Evolutionary conservation across 2,888 invertebrate genomes (phyloP), one percentile per base, ranked within the genome.

Genomic region (Augiades crinisus): DNA sequence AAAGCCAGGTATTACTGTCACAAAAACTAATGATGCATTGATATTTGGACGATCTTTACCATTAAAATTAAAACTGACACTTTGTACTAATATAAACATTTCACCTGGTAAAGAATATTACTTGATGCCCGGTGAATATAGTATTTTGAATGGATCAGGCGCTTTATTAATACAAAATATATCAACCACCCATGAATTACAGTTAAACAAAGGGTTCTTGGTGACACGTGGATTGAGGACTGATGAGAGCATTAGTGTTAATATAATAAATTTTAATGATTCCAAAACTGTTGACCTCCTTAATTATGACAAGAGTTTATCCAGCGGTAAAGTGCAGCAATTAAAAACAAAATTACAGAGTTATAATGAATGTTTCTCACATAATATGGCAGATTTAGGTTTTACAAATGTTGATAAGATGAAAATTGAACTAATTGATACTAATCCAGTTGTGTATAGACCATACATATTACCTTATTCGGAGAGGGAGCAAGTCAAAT

Each of bases 371-470:
- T n/a, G n/a, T n/a, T n/a, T n/a, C n/a, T n/a, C n/a, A n/a, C n/a
- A n/a, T n/a, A n/a, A n/a, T n/a, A n/a, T n/a, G n/a, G n/a, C n/a
- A n/a, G n/a, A n/a, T n/a, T n/a, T n/a, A n/a, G n/a, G n/a, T n/a
- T n/a, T n/a, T n/a, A n/a, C n/a, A n/a, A n/a, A n/a, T n/a, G n/a
- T n/a, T n/a, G n/a, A n/a, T n/a, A n/a, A n/a, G n/a, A n/a, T n/a
- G n/a, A n/a, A n/a, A n/a, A n/a, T n/a, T n/a, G n/a, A n/a, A n/a
- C n/a, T n/a, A n/a, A n/a, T n/a, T n/a, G n/a, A n/a, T n/a, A n/a
- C n/a, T n/a, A n/a, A n/a, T n/a, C 59, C 59, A 1, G 52, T 59
- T 4, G 57, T 55, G 5, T 57, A 59, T 38, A 33, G 57, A 10
- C 59, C 61, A 0, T 59, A 59, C 17, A 56, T 2, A 13, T n/a